A percentile compares a stretch with the other conserved stretches of the same genome.
Conservation (phyloP, 2,797 vertebrate species). For the Hippocampus kuda region DNA sequence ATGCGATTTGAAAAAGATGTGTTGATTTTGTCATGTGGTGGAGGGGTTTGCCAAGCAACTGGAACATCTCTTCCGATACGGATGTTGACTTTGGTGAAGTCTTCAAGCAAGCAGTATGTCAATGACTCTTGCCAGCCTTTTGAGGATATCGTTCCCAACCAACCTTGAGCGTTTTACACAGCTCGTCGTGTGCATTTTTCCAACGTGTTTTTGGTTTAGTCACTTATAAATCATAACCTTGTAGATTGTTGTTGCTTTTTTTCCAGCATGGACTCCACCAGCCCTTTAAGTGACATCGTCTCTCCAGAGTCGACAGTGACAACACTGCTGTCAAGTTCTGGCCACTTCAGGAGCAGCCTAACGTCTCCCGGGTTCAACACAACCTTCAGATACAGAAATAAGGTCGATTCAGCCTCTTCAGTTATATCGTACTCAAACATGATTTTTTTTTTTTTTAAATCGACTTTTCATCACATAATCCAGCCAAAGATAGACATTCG, state of each 20-base stretch:
- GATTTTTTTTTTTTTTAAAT: neutral
- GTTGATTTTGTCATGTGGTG: no score
- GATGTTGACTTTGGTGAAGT: no score
- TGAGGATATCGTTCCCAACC: no score
- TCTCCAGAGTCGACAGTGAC: slow-evolving; percentile 73
- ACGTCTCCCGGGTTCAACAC: slow-evolving; percentile 16
- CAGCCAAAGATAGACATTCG: neutral
- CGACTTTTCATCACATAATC: neutral
- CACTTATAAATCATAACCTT: neutral
- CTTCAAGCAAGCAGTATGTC: no score
- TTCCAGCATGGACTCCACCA: slow-evolving; percentile 42
- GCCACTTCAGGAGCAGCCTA: slow-evolving; percentile 46
- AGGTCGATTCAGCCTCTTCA: slow-evolving; percentile 25
- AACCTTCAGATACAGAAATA: slow-evolving; percentile 68
- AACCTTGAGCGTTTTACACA: no score
- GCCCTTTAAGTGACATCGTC: slow-evolving; percentile 19
- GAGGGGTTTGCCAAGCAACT: neutral
- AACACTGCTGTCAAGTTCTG: slow-evolving; percentile 68
- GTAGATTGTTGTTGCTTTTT: no score
- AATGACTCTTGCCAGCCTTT: no score
- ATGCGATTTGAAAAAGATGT: no score
- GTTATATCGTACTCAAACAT: neutral
- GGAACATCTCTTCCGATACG: neutral
- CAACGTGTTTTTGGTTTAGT: neutral
- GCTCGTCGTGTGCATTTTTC: no score